Evolutionary conservation across 1,140 invertebrate genomes (phyloP).

Genomic region (Littorina saxatilis): DNA sequence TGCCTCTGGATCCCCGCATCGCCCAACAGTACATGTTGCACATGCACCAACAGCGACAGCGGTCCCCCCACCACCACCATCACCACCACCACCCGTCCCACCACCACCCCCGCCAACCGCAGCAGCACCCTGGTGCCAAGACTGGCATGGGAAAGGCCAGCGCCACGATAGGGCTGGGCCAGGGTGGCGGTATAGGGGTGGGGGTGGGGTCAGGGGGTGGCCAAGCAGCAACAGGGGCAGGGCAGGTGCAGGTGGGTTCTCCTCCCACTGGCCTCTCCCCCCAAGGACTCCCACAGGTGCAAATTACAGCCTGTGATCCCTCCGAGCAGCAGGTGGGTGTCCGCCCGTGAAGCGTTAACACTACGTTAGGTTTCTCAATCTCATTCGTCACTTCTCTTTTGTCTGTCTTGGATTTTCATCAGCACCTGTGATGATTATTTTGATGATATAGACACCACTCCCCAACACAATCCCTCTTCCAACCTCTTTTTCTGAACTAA

Average conservation of each 20-base stretch:
- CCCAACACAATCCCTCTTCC: too few species aligned
- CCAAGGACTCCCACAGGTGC: conserved; percentile 45
- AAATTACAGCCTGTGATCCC: conserved; percentile 48
- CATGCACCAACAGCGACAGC: conserved; percentile 54
- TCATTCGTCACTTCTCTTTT: too few species aligned
- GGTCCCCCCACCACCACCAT: conserved; percentile 39
- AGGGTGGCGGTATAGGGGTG: conserved; percentile 28
- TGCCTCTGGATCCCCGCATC: conserved; percentile 62
- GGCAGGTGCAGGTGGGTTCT: conserved; percentile 47
- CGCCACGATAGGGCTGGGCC: too few species aligned
- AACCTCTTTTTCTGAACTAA: too few species aligned
- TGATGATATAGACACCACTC: too few species aligned
- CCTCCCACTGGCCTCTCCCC: conserved; percentile 42
- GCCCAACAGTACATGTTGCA: conserved; percentile 62
- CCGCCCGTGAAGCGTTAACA: too few species aligned
- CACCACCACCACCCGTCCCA: conserved; percentile 30
- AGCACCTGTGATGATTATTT: too few species aligned
- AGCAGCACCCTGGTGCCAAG: conserved; percentile 34
- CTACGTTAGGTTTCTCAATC: too few species aligned
- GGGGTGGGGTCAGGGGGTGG: conserved; percentile 20
- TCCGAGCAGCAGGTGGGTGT: conserved; percentile 46
- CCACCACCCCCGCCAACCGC: conserved; percentile 33
- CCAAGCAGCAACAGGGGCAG: conserved; percentile 4
- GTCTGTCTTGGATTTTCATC: too few species aligned
- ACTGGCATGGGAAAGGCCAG: conserved; percentile 4